These are phyloP conservation scores for Eubasilissa regina DNA, from an alignment of 1,140 invertebrate species.

Conservation along the genomic window DNA sequence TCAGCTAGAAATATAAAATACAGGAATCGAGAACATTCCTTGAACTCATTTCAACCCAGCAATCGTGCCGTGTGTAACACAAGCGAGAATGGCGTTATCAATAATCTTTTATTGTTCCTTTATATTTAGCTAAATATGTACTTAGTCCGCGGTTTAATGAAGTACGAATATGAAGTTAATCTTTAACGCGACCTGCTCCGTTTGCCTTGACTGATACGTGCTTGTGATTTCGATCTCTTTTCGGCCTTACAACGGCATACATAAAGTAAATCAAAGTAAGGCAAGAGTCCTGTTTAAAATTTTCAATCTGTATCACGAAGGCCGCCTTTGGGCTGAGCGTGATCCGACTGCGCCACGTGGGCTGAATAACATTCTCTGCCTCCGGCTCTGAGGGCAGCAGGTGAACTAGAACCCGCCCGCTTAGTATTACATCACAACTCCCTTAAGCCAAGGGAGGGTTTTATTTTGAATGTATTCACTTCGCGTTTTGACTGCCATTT, in stretches of 20 bases:
- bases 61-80: too few species aligned
- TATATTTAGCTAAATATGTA: not conserved
- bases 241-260: not conserved
- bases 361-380: slow-evolving; percentile 6
- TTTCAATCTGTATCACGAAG: slow-evolving; percentile 14
- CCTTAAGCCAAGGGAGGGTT: not conserved
- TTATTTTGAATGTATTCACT: too few species aligned
- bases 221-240: slow-evolving; percentile 13
- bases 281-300: slow-evolving; percentile 13
- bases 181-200: not conserved
- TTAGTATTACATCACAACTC: not conserved
- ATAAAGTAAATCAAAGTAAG: slow-evolving; percentile 7
- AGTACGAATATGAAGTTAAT: slow-evolving; percentile 5
- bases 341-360: slow-evolving; percentile 5
- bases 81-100: too few species aligned
- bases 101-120: too few species aligned
- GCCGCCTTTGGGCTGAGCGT: slow-evolving; percentile 3
- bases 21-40: too few species aligned
- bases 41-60: too few species aligned
- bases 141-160: not conserved
- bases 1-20: too few species aligned
- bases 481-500: too few species aligned
- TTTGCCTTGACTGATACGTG: slow-evolving; percentile 20
- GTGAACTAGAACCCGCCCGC: not conserved
- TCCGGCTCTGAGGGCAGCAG: not conserved